phyloP scores from a whole-genome alignment of 2,888 invertebrate species.

The Lottia scabra region DNA sequence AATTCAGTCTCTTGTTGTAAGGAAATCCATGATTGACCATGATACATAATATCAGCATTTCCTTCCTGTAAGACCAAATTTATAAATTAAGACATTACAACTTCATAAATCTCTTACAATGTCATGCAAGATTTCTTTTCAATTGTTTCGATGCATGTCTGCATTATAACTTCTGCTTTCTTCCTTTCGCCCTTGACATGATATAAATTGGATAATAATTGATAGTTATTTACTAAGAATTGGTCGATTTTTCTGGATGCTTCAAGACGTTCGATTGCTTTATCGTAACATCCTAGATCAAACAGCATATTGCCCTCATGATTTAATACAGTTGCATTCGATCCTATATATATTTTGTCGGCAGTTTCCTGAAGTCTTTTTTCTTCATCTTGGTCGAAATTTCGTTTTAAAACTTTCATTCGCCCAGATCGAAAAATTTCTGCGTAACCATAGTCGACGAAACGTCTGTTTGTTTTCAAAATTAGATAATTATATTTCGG shows the following conservation, averaged over 20 bases:
- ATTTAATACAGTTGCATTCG: conserved; percentile 49
- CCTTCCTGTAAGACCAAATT: too few relatives aligned
- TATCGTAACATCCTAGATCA: conserved; percentile 37
- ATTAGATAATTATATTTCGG: conserved; percentile 53
- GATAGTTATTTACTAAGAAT: conserved; percentile 35
- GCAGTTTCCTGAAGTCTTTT: conserved; percentile 26
- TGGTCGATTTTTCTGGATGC: conserved; percentile 32
- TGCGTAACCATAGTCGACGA: conserved; percentile 39
- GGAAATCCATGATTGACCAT: too few relatives aligned
- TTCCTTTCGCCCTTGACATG: background rate
- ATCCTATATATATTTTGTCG: conserved; percentile 33
- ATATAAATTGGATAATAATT: conserved; percentile 33
- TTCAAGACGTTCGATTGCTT: conserved; percentile 39
- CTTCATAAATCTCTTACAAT: too few relatives aligned
- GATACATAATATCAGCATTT: too few relatives aligned
- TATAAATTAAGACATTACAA: too few relatives aligned
- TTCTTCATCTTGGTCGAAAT: conserved; percentile 13
- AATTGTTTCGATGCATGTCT: conserved; percentile 1
- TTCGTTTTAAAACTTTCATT: conserved; percentile 46
- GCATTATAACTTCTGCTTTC: background rate
- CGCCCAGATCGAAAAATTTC: conserved; percentile 46
- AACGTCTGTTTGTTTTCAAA: conserved; percentile 29
- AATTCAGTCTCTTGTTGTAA: too few relatives aligned
- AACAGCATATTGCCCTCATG: conserved; percentile 53
- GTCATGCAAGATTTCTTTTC: background rate